Conservation (phyloP, 1,140 invertebrate species). For the Drosophila rufa region DNA sequence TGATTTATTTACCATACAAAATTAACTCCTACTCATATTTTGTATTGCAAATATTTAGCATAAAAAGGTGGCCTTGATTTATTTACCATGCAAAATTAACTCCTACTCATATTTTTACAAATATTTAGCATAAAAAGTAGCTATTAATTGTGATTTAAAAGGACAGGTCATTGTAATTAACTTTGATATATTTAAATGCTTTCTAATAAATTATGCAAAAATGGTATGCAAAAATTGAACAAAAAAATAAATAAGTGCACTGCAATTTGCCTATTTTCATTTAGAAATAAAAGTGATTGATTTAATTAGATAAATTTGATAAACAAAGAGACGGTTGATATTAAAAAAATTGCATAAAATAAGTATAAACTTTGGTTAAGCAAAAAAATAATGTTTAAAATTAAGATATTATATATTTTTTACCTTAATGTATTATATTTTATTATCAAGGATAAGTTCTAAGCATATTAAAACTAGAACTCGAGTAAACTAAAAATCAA, state of each 20-base stretch:
- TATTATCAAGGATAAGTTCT: too few species aligned
- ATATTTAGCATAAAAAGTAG: not conserved
- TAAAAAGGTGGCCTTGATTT: slow-evolving; percentile 2
- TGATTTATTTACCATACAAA: not conserved
- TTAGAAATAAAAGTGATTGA: too few species aligned
- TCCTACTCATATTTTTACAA: not conserved
- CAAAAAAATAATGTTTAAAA: too few species aligned
- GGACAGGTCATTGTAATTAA: too few species aligned
- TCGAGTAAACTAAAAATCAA: not conserved
- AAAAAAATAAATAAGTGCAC: too few species aligned
- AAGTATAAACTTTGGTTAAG: too few species aligned
- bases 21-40: not conserved
- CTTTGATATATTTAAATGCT: not conserved
- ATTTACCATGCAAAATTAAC: not conserved
- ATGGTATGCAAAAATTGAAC: too few species aligned
- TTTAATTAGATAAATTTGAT: too few species aligned
- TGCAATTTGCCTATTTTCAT: too few species aligned
- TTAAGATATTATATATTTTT: too few species aligned
- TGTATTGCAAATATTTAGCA: not conserved
- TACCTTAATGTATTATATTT: too few species aligned
- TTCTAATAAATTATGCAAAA: not conserved
- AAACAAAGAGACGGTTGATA: too few species aligned
- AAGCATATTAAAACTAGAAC: not conserved
- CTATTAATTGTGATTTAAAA: not conserved
- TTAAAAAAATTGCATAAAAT: not conserved